Evolutionary conservation across 2,888 invertebrate genomes (phyloP), one percentile per base, ranked within the genome.

Genomic region (Teleiodes luculella): DNA sequence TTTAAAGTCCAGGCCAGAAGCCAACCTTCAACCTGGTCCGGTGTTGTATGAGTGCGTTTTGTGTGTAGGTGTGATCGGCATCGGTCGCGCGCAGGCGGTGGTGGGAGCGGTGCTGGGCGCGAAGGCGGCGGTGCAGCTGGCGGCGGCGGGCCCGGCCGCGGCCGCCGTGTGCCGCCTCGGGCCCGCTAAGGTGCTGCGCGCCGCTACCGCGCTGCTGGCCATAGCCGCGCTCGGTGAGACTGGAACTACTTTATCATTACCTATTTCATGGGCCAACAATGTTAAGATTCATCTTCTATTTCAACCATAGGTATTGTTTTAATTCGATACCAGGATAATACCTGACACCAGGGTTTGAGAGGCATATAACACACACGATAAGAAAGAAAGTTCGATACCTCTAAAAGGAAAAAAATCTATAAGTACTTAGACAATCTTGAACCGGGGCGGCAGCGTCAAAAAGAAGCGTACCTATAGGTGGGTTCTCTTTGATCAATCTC

Each of bases 61-160:
- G 36, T 35, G 0, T 10, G 14, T 16, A 49, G 31, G 43, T 31
- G 43, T 13, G 6, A 2, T 31, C 24, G 20, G 46, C 8, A n/a
- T 43, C 4, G 78, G 78, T n/a, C 73, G 70, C 5, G 72, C 76
- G 37, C 78, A 75, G 64, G 80, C 78, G 46, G 65, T 67, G 56
- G 82, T 83, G 65, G 86, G 86, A 5, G 61, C 70, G 58, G 84
- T 85, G 66, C 76, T 88, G 67, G 83, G 84, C 50, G 82, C 83
- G 7, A 83, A 85, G 72, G 86, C 86, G 55, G 77, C 75, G 37
- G 76, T 78, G 54, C 87, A 86, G 72, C 74, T 84, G 65, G 62
- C 67, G 61, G 62, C 61, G 53, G 83, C 87, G 28, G 82, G 82
- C 54, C 68, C 70, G 52, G 83, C 76, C 43, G 80, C 72, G 64